Evolutionary conservation across 2,888 invertebrate species (phyloP).

Genomic region (Asteroscopus sphinx): DNA sequence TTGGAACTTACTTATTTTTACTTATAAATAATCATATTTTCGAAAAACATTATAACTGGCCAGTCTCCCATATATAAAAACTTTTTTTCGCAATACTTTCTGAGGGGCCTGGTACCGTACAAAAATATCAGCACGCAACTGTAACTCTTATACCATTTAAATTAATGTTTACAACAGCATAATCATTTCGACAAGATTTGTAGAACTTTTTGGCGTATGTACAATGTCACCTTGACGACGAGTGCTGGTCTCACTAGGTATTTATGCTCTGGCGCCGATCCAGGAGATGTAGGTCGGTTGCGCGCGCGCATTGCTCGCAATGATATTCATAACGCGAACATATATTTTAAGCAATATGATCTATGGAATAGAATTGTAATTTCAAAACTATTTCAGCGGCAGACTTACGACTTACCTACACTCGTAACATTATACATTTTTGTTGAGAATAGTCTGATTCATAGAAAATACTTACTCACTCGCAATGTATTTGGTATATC

Average conservation of each 20-base stretch:
- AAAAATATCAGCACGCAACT: constrained; percentile 20
- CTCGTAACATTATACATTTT: too few species aligned
- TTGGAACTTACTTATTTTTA: too few species aligned
- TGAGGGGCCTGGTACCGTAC: too few species aligned
- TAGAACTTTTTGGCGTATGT: constrained; percentile 56
- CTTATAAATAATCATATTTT: too few species aligned
- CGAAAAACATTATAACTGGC: too few species aligned
- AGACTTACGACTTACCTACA: constrained; percentile 47
- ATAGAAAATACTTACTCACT: constrained; percentile 49
- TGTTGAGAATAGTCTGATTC: constrained; percentile 52
- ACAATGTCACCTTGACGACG: constrained; percentile 80
- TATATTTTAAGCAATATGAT: constrained; percentile 61
- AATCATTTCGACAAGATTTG: constrained; percentile 39
- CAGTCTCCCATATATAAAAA: too few species aligned
- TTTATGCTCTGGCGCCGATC: constrained; percentile 78
- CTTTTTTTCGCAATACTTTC: too few species aligned
- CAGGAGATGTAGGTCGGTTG: constrained; percentile 79
- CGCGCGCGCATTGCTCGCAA: constrained; percentile 55
- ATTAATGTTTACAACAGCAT: constrained; percentile 43
- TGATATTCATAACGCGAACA: constrained; percentile 58
- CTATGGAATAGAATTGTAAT: constrained; percentile 54
- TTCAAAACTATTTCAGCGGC: constrained; percentile 23
- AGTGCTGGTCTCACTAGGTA: constrained; percentile 70
- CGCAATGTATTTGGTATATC: constrained; percentile 35
- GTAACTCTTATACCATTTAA: constrained; percentile 22